Base-by-base conservation (phyloP, 2,888 invertebrate species). In the Drosophila phalerata region DNA sequence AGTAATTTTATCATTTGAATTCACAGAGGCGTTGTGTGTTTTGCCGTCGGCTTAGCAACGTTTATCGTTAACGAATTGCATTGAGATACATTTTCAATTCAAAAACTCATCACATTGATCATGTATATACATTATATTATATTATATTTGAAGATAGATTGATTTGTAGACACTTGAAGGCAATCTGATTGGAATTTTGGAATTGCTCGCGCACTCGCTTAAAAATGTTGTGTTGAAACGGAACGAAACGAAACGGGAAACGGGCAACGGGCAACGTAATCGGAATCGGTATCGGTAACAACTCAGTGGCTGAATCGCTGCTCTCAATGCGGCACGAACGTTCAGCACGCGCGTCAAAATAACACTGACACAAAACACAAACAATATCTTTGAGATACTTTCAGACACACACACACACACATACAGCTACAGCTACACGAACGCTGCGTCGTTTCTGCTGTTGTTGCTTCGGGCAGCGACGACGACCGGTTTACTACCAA, bases 281-380 rank as follows among this genome's bases (percentile, higher is more conserved):
- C 48, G 56, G 55, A 51, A 58, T 38, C 56, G 64, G 47, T 37
- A 30, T 28, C 56, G 64, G 47, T 42, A 30, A 62, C 62, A 38
- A 72, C 58, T 57, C 38, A 60, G 68, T 64, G 42, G 60, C 77
- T 49, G 75, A 70, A 65, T 62, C 64, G 75, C 65, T 81, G 69
- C 73, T 76, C 69, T 81, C 73, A 70, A 63, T 81, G 76, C 69
- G 71, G 65, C 79, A 74, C 90, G 91, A 91, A 92, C 92, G 91
- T 91, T 92, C 91, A 89, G 86, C 91, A 91, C 92, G 92, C 92
- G 91, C 92, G 92, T 92, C 92, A 91, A 92, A 92, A 91, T 90
- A 90, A 88, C 91, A 92, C 91, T 92, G 92, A 91, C 91, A 92
- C 92, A 90, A 91, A 91, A 91, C 91, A 92, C 92, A 90, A 91